These are phyloP conservation scores for Taenaris catops DNA, from an alignment of 2,888 invertebrate genomes.

Conservation along the genomic window DNA sequence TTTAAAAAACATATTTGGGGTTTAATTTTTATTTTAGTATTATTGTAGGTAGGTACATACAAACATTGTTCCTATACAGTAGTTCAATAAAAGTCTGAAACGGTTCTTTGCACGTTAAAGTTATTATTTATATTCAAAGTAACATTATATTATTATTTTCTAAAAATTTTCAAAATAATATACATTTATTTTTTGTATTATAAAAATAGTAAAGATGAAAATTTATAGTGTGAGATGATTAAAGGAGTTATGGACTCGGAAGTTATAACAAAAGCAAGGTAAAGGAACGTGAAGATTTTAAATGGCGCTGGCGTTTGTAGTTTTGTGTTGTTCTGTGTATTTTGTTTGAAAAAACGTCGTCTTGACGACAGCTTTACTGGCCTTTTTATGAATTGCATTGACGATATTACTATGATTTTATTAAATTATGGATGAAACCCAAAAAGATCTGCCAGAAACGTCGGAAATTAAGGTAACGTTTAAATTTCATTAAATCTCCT, in stretches of 20 bases:
- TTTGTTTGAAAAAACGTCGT: constrained; percentile 55
- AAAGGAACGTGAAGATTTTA: constrained; percentile 14
- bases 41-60: too few relatives aligned
- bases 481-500: too few relatives aligned
- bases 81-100: too few relatives aligned
- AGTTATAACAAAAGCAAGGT: too few relatives aligned
- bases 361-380: constrained; percentile 69
- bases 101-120: too few relatives aligned
- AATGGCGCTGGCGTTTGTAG: constrained; percentile 30
- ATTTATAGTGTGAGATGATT: not conserved
- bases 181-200: not conserved
- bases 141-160: too few relatives aligned
- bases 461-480: constrained; percentile 59
- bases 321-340: constrained; percentile 41
- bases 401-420: constrained; percentile 64
- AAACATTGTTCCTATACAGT: too few relatives aligned
- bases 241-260: too few relatives aligned
- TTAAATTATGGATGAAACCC: constrained; percentile 71
- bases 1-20: too few relatives aligned
- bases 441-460: constrained; percentile 42
- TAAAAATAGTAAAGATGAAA: not conserved
- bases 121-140: too few relatives aligned
- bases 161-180: too few relatives aligned
- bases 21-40: too few relatives aligned
- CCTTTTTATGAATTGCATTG: constrained; percentile 46